Evolutionary conservation across 2,113 vertebrate genomes (phyloP).

Genomic region (Ptyas mucosa): DNA sequence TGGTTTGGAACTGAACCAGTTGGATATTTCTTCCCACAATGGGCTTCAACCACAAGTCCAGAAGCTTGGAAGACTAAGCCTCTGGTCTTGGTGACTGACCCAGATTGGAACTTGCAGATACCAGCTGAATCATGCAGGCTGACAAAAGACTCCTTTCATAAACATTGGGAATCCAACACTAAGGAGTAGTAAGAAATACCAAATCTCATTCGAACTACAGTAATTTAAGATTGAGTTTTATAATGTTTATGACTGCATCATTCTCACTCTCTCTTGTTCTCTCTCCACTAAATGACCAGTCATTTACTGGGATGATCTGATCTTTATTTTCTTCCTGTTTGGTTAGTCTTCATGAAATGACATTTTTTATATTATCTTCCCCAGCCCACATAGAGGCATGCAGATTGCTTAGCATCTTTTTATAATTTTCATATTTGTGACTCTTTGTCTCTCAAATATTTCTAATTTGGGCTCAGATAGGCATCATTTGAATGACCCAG

Average conservation of each 20-base stretch:
- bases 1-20: no score
- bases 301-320: not conserved
- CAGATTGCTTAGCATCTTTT: not conserved
- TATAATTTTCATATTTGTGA: not conserved
- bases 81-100: not conserved
- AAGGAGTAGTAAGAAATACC: not conserved
- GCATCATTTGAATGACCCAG: not conserved
- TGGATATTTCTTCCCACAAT: no score
- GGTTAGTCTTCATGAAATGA: no score
- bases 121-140: not conserved
- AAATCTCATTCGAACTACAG: not conserved
- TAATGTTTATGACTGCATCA: not conserved
- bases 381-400: not conserved
- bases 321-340: not conserved
- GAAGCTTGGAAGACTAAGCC: not conserved
- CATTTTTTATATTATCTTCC: not conserved
- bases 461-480: not conserved
- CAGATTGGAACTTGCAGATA: not conserved
- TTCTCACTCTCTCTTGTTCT: not conserved
- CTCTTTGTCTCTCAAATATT: not conserved
- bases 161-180: not conserved
- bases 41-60: not conserved
- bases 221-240: not conserved
- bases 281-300: not conserved
- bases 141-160: not conserved